Base-by-base conservation (phyloP, 2,888 invertebrate species). In the Mimachlamys varia region DNA sequence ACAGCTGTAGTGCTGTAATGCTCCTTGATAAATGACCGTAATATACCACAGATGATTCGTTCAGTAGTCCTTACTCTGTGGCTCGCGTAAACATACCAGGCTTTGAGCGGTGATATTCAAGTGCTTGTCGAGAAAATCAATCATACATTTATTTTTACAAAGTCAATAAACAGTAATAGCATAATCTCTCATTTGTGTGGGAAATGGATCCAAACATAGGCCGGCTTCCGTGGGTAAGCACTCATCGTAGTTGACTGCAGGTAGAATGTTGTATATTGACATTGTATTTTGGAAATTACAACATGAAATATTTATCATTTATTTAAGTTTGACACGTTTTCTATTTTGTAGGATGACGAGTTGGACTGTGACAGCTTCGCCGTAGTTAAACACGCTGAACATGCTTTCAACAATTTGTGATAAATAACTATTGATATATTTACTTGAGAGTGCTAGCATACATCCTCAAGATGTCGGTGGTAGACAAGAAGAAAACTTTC, bases 401-500 rank as follows among this genome's bases (percentile, higher is more conserved):
- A 33, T 76, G 76, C 4, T 76, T 27, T 22, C 27, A 76, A 12
- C 33, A 1, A 33, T 33, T 27, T 19, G 22, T 76, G 27, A 5
- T 76, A 33, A 5, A 33, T 76, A 33, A 33, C 17, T 33, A 13
- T 17, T 33, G 27, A 76, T 76, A 33, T 33, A 76, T 33, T 76
- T 12, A 76, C 76, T 76, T 2, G 33, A 33, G 76, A 13, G 33
- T 5, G 76, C 27, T 76, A 76, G 33, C 27, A 76, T 15, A 44
- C 44, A 76, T 33, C 76, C 10, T 76, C 76, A 90, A 58, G 27
- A 90, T 90, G 90, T 87, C 90, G 87, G 50, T 89, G n/a, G 88
- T 89, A 58, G 92, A 91, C 89, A 93, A 93, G 22, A 93, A 94
- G 88, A 94, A 95, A 91, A 95, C 94, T 10, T 95, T 96, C 91